Conservation (phyloP, 1,140 invertebrate species). For the Conus betulinus region DNA sequence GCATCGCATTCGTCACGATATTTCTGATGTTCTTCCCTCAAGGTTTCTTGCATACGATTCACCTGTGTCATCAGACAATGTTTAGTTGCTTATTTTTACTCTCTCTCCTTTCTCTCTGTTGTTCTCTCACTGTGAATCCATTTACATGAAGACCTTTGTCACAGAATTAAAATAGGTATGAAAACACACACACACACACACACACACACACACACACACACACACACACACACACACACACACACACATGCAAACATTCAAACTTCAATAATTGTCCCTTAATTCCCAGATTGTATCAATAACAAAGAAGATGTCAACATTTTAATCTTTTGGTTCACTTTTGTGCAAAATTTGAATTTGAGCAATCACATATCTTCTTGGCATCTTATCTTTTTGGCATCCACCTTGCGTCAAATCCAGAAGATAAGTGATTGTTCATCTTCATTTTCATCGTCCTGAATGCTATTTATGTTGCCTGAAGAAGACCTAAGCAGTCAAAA, state of each 20-base stretch:
- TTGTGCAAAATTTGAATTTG: no score
- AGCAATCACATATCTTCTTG: no score
- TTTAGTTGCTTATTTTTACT: neutral
- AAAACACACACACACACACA: neutral
- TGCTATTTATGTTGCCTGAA: no score
- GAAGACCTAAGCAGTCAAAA: no score
- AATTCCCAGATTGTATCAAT: no score
- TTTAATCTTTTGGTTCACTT: no score
- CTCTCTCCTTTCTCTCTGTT: neutral
- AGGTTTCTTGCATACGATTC: slow-evolving; percentile 47
- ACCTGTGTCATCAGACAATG: neutral
- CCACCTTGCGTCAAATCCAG: no score
- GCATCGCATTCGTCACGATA: slow-evolving; percentile 74
- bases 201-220: neutral
- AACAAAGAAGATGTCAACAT: no score
- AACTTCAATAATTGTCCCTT: neutral
- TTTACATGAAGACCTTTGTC: neutral
- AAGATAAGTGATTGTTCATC: no score
- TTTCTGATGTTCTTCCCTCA: slow-evolving; percentile 67
- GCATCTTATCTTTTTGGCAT: no score
- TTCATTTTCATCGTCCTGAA: no score
- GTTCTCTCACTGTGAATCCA: neutral
- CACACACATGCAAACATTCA: neutral
- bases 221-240: slow-evolving; percentile 5
- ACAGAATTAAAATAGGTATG: neutral